Base-by-base conservation (phyloP, 2,113 vertebrate species). In the Beaufortia kweichowensis region DNA sequence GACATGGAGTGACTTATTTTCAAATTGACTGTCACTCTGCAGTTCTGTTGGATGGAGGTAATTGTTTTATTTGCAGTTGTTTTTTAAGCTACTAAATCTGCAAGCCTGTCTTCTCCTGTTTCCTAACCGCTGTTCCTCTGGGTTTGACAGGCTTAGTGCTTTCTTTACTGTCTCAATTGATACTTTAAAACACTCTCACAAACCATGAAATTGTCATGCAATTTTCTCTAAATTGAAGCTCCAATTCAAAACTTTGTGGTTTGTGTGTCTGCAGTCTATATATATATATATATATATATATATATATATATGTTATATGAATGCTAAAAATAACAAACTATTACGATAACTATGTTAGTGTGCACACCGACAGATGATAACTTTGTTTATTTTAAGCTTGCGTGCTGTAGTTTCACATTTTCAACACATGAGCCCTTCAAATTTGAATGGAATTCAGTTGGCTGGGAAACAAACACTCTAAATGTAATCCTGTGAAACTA, bases 11-110 rank as follows among this genome's bases (percentile, higher is more conserved):
- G 41, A 63, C 65, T 78, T 69, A 48, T 72, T 72, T 79, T 64
- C 46, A 35, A 71, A 78, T 72, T 23, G 59, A 28, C 59, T 62
- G 68, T 62, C 77, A 72, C 60, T 72, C 50, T 57, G 60, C n/a
- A 19, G 46, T 62, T 70, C 43, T 55, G 60, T 63, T 33, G 48
- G 12, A 57, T 55, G 35, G 48, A 79, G 57, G 56, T 50, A 41
- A 50, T 78, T 56, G 76, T 63, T 70, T 78, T 23, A 71, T 71
- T 78, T 70, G 76, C 63, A 31, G n/a, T 41, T 78, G 43, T 39
- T 33, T 79, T 56, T 46, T 29, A 72, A 43, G 60, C 50, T 9
- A n/a, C 28, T 64, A 53, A 57, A 72, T 79, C 48, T 50, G 48
- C 4, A 55, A 53, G 39, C 26, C 46, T 71, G 39, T 12, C 46